A percentile compares a stretch with the other conserved stretches of the same genome.
Conservation (phyloP, 1,140 invertebrate genomes). For the Babylonia areolata region DNA sequence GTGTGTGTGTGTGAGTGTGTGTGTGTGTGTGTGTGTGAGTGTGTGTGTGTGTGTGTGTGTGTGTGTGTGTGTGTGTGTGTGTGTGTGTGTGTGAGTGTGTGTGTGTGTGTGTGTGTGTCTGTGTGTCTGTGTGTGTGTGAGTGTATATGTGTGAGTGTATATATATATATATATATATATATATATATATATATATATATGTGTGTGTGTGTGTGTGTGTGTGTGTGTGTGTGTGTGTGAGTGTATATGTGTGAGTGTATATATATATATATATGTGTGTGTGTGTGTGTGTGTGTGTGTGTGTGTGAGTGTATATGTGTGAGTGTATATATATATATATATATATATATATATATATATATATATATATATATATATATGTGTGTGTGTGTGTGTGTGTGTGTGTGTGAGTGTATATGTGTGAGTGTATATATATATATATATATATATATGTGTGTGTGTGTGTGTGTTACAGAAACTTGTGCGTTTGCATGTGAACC, state of each 20-base stretch:
- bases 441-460: too few species aligned
- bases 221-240: conserved; percentile 6
- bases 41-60: not conserved
- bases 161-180: too few species aligned
- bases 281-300: conserved; percentile 11
- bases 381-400: too few species aligned
- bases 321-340: too few species aligned
- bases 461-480: too few species aligned
- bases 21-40: not conserved
- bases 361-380: too few species aligned
- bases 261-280: not conserved
- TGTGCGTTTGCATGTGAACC: too few species aligned
- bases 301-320: too few species aligned
- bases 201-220: conserved; percentile 7
- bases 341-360: too few species aligned
- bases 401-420: too few species aligned
- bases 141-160: not conserved
- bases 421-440: too few species aligned
- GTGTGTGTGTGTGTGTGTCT: not conserved
- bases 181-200: not conserved
- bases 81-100: not conserved
- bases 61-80: not conserved
- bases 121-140: not conserved
- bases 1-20: conserved; percentile 5
- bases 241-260: not conserved